Conservation (phyloP, 2,888 invertebrate species). For the Anarsia innoxiella region DNA sequence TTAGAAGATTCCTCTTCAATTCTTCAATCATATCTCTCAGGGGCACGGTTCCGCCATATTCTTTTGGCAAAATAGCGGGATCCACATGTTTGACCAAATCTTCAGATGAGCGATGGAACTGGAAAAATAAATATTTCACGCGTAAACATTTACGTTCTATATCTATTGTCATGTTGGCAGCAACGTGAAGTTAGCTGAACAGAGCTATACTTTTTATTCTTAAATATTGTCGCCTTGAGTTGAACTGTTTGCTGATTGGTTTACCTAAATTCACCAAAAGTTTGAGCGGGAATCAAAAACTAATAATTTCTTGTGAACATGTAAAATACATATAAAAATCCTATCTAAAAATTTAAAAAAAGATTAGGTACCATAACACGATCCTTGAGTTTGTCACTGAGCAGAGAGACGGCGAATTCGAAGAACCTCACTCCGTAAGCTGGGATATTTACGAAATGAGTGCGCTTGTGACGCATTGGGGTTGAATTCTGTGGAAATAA, state of each 20-base stretch:
- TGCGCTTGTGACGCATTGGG: slow-evolving; percentile 92
- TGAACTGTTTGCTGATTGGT: neutral
- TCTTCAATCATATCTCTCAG: slow-evolving; percentile 86
- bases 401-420: slow-evolving; percentile 86
- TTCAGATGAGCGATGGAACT: slow-evolving; percentile 84
- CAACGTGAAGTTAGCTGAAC: slow-evolving; percentile 14
- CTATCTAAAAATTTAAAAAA: neutral
- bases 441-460: slow-evolving; percentile 91
- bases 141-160: slow-evolving; percentile 14
- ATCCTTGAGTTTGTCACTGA: slow-evolving; percentile 89
- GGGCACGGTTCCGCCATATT: slow-evolving; percentile 91
- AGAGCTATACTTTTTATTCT: neutral
- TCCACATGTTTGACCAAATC: slow-evolving; percentile 83
- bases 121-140: no score
- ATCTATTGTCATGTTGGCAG: slow-evolving; percentile 6
- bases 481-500: slow-evolving; percentile 88
- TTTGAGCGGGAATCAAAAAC: no score
- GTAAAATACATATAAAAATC: no score
- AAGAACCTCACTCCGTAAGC: slow-evolving; percentile 86
- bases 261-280: no score
- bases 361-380: slow-evolving; percentile 80
- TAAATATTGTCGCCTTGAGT: neutral
- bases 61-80: slow-evolving; percentile 85
- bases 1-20: slow-evolving; percentile 78
- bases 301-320: no score